Evolutionary conservation across 2,113 vertebrate species (phyloP).

Genomic region (Corynorhinus townsendii): DNA sequence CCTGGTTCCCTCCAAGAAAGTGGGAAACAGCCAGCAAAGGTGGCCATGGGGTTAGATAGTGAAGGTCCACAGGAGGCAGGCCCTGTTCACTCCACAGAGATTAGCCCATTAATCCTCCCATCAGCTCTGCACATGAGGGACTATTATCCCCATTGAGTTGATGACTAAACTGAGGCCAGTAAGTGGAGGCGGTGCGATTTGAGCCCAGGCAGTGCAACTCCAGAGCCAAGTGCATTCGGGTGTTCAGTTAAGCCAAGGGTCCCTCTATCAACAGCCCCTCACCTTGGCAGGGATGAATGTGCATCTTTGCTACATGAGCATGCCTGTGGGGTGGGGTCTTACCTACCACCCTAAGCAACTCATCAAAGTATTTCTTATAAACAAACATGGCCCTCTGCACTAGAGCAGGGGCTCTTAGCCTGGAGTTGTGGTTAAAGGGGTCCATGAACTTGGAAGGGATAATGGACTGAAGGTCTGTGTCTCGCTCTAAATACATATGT

Average conservation of each 20-base stretch:
- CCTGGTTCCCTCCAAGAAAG: neutral
- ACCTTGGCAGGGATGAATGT: neutral
- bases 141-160: neutral
- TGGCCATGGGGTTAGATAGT: neutral
- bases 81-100: no score
- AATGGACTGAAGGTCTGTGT: no score
- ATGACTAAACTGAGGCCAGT: neutral
- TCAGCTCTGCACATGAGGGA: no score
- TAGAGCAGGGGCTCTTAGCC: neutral
- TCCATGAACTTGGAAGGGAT: neutral
- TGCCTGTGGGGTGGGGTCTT: neutral
- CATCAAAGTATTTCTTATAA: neutral
- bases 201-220: neutral
- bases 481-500: no score
- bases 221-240: neutral
- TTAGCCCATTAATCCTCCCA: neutral
- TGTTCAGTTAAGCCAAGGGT: neutral
- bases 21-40: fast-evolving
- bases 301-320: neutral
- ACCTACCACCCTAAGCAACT: neutral
- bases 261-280: neutral
- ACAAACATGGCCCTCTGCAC: neutral
- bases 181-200: neutral
- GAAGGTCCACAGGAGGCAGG: neutral
- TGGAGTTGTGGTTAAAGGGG: neutral